Conservation (phyloP, 2,888 invertebrate genomes). For the Hermaeophaga mercurialis region DNA sequence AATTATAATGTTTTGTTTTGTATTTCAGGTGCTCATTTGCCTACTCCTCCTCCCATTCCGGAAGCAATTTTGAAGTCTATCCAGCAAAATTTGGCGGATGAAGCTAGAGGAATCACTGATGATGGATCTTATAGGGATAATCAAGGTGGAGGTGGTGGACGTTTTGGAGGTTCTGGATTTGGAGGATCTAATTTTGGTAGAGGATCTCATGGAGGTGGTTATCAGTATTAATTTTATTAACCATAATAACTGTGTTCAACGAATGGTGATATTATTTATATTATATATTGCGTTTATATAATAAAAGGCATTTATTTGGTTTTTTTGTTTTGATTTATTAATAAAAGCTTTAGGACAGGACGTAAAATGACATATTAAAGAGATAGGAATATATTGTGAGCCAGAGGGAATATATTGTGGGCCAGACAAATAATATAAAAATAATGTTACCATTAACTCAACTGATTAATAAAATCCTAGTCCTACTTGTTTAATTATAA, state of each 20-base stretch:
- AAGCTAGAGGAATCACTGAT: constrained; percentile 42
- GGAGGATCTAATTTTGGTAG: not conserved
- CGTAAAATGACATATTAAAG: too few species aligned
- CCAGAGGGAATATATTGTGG: too few species aligned
- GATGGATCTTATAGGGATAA: constrained; percentile 40
- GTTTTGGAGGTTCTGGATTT: constrained; percentile 8
- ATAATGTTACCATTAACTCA: too few species aligned
- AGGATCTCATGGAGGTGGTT: not conserved
- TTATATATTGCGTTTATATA: not conserved
- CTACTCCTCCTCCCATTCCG: constrained; percentile 65
- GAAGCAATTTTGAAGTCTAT: constrained; percentile 60
- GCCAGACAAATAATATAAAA: too few species aligned
- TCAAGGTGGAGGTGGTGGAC: not conserved
- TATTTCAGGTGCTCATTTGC: constrained; percentile 61
- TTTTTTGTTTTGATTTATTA: too few species aligned
- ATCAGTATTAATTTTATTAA: not conserved
- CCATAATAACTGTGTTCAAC: constrained; percentile 1
- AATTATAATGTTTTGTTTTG: too few species aligned
- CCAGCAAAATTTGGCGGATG: constrained; percentile 45
- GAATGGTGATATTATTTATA: constrained; percentile 6
- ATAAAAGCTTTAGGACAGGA: too few species aligned
- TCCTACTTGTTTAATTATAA: too few species aligned
- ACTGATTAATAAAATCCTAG: too few species aligned
- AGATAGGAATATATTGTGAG: too few species aligned
- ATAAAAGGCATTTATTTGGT: constrained; percentile 1